Conservation (phyloP, 1,140 invertebrate species). For the Caenorhabditis remanei region DNA sequence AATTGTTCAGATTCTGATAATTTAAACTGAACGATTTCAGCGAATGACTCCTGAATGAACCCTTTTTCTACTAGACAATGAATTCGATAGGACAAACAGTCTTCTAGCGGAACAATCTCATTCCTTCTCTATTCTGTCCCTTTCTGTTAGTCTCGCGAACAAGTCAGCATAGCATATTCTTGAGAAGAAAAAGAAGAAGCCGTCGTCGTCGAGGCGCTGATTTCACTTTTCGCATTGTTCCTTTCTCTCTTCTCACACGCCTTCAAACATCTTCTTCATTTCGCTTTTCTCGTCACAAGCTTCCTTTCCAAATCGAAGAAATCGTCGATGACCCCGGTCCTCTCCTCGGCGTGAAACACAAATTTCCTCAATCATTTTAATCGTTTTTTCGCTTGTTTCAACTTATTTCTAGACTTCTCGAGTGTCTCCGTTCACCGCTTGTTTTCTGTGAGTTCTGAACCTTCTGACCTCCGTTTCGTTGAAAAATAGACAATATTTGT, state of each 20-base stretch:
- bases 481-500: neutral
- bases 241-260: conserved; percentile 10
- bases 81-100: neutral
- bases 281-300: neutral
- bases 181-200: conserved; percentile 19
- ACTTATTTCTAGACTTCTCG: too few species aligned
- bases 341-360: neutral
- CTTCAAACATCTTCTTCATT: conserved; percentile 13
- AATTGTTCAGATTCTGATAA: neutral
- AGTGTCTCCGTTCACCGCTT: neutral
- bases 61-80: conserved; percentile 1
- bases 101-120: conserved; percentile 22
- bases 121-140: neutral
- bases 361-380: neutral
- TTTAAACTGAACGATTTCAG: neutral
- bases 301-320: conserved; percentile 25
- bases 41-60: neutral
- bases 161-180: conserved; percentile 25
- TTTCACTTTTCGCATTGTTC: conserved; percentile 53
- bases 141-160: conserved; percentile 43
- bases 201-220: neutral
- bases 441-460: neutral
- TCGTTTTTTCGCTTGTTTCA: neutral
- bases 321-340: conserved; percentile 17
- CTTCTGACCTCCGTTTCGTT: neutral